A percentile compares a stretch with the other conserved stretches of the same genome.
Conservation (phyloP, 2,113 vertebrate species). For the Oplegnathus fasciatus region DNA sequence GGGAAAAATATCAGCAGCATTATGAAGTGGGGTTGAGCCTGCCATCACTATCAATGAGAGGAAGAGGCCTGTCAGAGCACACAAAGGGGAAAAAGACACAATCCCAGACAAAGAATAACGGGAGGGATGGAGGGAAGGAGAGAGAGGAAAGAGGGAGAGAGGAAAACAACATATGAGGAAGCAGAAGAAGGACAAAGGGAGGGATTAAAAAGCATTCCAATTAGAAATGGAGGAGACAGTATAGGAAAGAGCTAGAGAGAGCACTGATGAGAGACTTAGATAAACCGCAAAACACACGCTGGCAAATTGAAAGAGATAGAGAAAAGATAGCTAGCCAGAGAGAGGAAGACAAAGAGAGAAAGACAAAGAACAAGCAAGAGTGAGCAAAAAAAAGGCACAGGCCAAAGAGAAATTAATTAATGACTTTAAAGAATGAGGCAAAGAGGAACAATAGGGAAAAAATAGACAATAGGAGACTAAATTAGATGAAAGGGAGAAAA, state of each 20-base stretch:
- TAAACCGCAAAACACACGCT: slow-evolving; percentile 61
- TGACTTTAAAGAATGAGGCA: slow-evolving; percentile 49
- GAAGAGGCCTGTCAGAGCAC: slow-evolving; percentile 77
- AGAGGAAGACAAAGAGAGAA: slow-evolving; percentile 45
- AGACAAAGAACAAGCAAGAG: slow-evolving; percentile 67
- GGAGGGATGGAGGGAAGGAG: slow-evolving; percentile 59
- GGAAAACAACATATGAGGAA: slow-evolving; percentile 43
- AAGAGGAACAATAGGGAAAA: slow-evolving; percentile 56
- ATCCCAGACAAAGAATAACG: slow-evolving; percentile 57
- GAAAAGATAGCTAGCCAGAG: slow-evolving; percentile 59
- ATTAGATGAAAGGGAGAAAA: slow-evolving; percentile 71
- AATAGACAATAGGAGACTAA: slow-evolving; percentile 73
- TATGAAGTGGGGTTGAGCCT: slow-evolving; percentile 73
- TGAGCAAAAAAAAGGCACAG: slow-evolving; percentile 41
- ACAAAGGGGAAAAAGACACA: slow-evolving; percentile 74
- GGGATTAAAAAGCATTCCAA: slow-evolving; percentile 64
- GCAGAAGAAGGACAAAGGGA: slow-evolving; percentile 51
- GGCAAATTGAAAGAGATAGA: slow-evolving; percentile 64
- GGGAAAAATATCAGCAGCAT: slow-evolving; percentile 77
- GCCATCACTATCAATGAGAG: slow-evolving; percentile 80
- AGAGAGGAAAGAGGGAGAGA: slow-evolving; percentile 32
- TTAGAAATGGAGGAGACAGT: slow-evolving; percentile 62
- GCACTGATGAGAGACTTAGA: slow-evolving; percentile 65
- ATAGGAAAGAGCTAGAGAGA: slow-evolving; percentile 46
- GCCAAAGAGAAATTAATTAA: slow-evolving; percentile 72